Conservation (phyloP, 2,888 invertebrate genomes). For the Endomychus coccineus region DNA sequence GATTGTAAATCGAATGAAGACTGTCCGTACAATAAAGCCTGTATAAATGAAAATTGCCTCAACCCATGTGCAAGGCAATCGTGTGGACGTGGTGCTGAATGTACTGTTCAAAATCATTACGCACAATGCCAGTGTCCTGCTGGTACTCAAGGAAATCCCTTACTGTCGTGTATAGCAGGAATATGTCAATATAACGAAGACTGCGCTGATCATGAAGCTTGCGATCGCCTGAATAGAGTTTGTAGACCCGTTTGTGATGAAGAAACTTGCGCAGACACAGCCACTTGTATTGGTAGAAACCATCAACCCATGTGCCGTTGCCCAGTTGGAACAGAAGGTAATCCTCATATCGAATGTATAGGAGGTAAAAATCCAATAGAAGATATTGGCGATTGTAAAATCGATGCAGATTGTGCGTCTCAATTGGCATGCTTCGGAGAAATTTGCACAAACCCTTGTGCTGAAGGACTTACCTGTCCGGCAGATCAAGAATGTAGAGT, state of each 20-base stretch:
- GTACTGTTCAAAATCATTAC: slow-evolving; percentile 65
- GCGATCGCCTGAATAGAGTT: slow-evolving; percentile 73
- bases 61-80: slow-evolving; percentile 64
- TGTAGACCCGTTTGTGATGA: slow-evolving; percentile 77
- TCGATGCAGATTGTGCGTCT: slow-evolving; percentile 70
- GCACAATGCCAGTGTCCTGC: slow-evolving; percentile 76
- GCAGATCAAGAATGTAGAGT: slow-evolving; percentile 73
- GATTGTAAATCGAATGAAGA: slow-evolving; percentile 72
- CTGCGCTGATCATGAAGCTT: slow-evolving; percentile 76
- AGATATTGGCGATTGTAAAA: slow-evolving; percentile 56
- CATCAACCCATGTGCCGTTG: slow-evolving; percentile 77
- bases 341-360: slow-evolving; percentile 65
- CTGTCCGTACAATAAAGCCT: slow-evolving; percentile 79
- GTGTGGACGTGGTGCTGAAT: slow-evolving; percentile 75
- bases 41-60: slow-evolving; percentile 70
- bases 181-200: slow-evolving; percentile 85
- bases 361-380: slow-evolving; percentile 39
- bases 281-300: slow-evolving; percentile 64
- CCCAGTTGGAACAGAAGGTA: slow-evolving; percentile 65
- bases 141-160: slow-evolving; percentile 79
- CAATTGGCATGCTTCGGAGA: slow-evolving; percentile 70
- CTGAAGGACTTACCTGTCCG: slow-evolving; percentile 62
- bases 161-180: slow-evolving; percentile 71
- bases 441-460: slow-evolving; percentile 71
- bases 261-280: slow-evolving; percentile 71